Base-by-base conservation (phyloP, 1,140 invertebrate genomes). In the Wiebesia pumilae region DNA sequence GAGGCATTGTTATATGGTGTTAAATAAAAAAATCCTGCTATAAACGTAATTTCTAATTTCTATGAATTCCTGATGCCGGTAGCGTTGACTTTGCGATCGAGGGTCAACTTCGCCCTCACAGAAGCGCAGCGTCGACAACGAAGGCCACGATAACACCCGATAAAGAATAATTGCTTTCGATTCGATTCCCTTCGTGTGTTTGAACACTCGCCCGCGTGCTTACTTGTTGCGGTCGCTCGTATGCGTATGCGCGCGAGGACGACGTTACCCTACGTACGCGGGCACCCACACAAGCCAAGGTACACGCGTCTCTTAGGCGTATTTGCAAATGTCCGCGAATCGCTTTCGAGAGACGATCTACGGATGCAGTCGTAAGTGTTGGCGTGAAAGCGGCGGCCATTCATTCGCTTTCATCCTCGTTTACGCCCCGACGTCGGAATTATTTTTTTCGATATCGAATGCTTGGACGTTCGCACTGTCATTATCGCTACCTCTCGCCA, bases 151-250 rank as follows among this genome's bases (percentile, higher is more conserved):
- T 51, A 82, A 82, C 78, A 81, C 81, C 69, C 80, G n/a, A 58
- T 30, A 83, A 78, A 58, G 85, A 89, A 88, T 90, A 90, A 90
- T 90, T 90, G 87, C 80, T 90, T 90, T 89, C 73, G 78, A 75
- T 71, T 87, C 86, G 77, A 86, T 87, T 83, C 87, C 78, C 82
- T 83, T n/a, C 84, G 58, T 71, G 27, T 43, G 43, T 38, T 80
- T 40, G 19, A 65, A 43, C 38, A 35, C 35, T 81, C 62, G 43
- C 62, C 86, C 88, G 83, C 81, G 88, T 86, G 75, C 33, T 47
- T 84, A 84, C 75, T 84, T 84, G 83, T 84, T 85, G 84, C 84
- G 21, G 47, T 12, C 62, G 14, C 51, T 35, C 24, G 4, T 75
- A 84, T 69, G 43, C 54, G 79, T 51, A 54, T 47, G 47, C 62